phyloP scores from a whole-genome alignment of 2,113 vertebrate genomes.

The Eulacestoma nigropectus region DNA sequence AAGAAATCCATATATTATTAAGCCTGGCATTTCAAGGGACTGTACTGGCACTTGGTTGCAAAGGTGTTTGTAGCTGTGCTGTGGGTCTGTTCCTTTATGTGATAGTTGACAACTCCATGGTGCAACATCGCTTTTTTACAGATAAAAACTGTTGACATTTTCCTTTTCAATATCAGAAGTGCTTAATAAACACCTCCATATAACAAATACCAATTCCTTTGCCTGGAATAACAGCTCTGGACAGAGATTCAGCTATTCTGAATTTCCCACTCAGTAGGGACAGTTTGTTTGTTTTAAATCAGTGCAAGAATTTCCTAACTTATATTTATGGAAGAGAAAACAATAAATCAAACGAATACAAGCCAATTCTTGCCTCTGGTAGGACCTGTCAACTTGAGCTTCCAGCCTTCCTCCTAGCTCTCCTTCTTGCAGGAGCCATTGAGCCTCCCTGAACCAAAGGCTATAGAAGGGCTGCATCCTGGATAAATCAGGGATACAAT shows the following conservation, averaged over 20 bases:
- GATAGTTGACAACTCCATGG: background rate
- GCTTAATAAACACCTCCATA: background rate
- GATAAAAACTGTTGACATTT: background rate
- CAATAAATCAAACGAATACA: background rate
- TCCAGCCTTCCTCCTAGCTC: background rate
- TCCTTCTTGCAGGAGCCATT: background rate
- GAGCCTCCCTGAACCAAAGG: background rate
- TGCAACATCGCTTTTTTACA: background rate
- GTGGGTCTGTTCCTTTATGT: background rate
- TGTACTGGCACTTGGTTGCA: background rate
- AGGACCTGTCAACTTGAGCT: background rate
- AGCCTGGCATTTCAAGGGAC: background rate
- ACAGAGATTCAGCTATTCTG: background rate
- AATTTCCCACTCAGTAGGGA: background rate
- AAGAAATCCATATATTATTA: background rate
- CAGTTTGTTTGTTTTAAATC: conserved; percentile 6
- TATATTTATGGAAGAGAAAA: background rate
- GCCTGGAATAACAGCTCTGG: background rate
- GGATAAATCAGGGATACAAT: fast-evolving
- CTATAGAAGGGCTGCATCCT: background rate
- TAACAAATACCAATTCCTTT: background rate
- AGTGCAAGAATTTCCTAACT: background rate
- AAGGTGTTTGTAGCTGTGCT: background rate
- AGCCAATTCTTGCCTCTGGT: background rate
- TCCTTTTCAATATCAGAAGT: background rate